Evolutionary conservation across 2,797 vertebrate genomes (phyloP), one percentile per base, ranked within the genome.

Genomic region (Astyanax mexicanus): DNA sequence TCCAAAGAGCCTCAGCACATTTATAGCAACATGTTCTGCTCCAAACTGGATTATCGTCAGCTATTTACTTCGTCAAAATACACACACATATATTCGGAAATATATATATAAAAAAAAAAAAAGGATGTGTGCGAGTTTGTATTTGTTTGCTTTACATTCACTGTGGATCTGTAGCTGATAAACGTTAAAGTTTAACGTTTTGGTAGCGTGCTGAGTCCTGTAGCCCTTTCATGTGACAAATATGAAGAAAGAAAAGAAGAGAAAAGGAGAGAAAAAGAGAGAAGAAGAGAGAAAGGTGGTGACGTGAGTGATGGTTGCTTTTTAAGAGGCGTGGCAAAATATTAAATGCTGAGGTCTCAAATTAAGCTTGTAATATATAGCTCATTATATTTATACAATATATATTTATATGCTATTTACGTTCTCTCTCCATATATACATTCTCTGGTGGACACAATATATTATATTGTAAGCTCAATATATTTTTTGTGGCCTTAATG

Each of bases 201-300:
- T 81, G 78, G 79, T 81, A 80, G 83, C 49, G 52, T 79, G 70
- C 80, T 68, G 71, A 75, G 75, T 84, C 68, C 80, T 78, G 67
- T 85, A 85, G 86, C 86, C 86, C 86, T 87, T 86, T 78, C 51
- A 76, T 81, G 72, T 62, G 27, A 55, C 27, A 52, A 49, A 72
- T 13, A 29, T 23, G 60, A 35, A 35, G 25, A 78, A 45, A 32
- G 27, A n/a, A n/a, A n/a, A n/a, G n/a, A n/a, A n/a, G n/a, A n/a
- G n/a, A n/a, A n/a, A n/a, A n/a, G n/a, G n/a, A n/a, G n/a, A n/a
- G n/a, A n/a, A n/a, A n/a, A n/a, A n/a, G n/a, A n/a, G n/a, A n/a
- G n/a, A n/a, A n/a, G n/a, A n/a, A n/a, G n/a, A n/a, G n/a, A n/a
- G 9, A 57, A 15, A 10, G 40, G 45, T 17, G 73, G 68, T 77